phyloP scores from a whole-genome alignment of 2,797 vertebrate genomes.

The Crypturellus tataupa region DNA sequence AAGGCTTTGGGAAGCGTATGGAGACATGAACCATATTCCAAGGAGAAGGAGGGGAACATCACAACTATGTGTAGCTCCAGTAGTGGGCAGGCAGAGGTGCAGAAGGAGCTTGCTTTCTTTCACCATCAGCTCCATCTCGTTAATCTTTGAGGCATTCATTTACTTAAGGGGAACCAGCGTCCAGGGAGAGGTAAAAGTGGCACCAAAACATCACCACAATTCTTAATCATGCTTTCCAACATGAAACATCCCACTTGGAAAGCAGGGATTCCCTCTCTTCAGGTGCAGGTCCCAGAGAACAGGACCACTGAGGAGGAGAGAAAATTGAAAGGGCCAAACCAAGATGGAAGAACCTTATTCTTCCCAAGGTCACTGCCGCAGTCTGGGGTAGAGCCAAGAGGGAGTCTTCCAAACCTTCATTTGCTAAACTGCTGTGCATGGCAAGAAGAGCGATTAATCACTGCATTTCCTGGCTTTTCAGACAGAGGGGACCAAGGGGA shows the following conservation, averaged over 20 bases:
- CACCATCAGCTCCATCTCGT: not conserved
- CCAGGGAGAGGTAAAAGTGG: not conserved
- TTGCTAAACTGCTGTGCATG: not conserved
- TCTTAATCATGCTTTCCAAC: not conserved
- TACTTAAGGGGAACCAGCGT: not conserved
- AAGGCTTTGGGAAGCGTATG: slow-evolving; percentile 37
- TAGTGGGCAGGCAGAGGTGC: not conserved
- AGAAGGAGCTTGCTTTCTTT: not conserved
- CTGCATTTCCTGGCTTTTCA: not conserved
- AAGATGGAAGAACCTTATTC: not conserved
- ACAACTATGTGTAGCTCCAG: accelerated
- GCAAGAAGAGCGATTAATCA: not conserved
- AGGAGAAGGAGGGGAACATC: not conserved
- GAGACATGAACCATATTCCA: not conserved
- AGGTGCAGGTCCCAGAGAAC: not conserved
- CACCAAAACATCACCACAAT: not conserved
- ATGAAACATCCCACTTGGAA: not conserved
- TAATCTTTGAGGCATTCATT: not conserved
- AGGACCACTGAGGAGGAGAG: accelerated
- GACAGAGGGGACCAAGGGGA: not conserved
- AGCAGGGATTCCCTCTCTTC: not conserved
- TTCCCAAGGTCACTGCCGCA: not conserved
- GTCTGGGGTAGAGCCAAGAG: not conserved
- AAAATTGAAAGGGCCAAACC: not conserved
- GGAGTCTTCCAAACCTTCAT: not conserved